A percentile compares a stretch with the other conserved stretches of the same genome.
Evolutionary conservation across 2,113 vertebrate species (phyloP).

Genomic region (Notarius lentiginosus): DNA sequence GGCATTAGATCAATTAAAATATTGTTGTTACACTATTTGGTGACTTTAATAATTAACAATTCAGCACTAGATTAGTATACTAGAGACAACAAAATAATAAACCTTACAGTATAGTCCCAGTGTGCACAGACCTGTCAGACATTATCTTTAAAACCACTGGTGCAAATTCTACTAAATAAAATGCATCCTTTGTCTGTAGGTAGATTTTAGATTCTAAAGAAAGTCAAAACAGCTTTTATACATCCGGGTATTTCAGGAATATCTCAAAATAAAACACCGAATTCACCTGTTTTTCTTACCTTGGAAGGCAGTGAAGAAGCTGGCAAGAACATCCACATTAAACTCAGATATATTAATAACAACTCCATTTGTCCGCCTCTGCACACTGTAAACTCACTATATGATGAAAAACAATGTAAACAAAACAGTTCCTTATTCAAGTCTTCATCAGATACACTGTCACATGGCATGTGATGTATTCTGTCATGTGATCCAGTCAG

Average conservation of each 20-base stretch:
- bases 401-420: neutral
- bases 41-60: neutral
- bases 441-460: neutral
- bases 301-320: neutral
- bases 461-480: slow-evolving; percentile 8
- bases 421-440: neutral
- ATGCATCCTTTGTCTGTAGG: neutral
- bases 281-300: neutral
- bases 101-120: no score
- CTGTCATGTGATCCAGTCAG: slow-evolving; percentile 9
- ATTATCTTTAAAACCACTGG: neutral
- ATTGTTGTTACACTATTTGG: neutral
- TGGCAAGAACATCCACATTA: neutral
- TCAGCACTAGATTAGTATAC: no score
- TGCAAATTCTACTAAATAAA: no score
- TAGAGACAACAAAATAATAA: no score
- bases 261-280: neutral
- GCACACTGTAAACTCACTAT: neutral
- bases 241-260: neutral
- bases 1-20: no score
- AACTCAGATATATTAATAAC: neutral
- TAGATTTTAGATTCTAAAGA: neutral
- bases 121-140: neutral
- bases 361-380: neutral
- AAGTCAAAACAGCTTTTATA: neutral